These are phyloP conservation scores for Pipistrellus kuhlii DNA, from an alignment of 2,797 vertebrate genomes.

Conservation along the genomic window DNA sequence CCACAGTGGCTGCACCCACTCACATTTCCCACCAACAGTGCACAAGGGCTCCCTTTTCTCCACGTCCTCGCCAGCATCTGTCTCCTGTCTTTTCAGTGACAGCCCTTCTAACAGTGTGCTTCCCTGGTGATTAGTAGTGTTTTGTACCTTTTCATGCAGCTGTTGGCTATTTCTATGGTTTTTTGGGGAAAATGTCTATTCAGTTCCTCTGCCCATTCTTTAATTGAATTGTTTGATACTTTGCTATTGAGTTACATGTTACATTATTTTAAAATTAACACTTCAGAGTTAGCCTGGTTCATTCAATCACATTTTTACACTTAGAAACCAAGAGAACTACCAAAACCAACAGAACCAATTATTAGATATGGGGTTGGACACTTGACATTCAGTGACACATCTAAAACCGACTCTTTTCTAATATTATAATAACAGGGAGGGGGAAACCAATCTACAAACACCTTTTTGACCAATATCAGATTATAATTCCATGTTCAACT, in stretches of 20 bases:
- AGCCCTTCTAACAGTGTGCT: not conserved
- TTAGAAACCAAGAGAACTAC: not conserved
- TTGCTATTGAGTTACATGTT: not conserved
- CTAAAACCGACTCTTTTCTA: constrained; percentile 24
- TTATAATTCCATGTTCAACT: not conserved
- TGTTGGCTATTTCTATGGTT: not conserved
- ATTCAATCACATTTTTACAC: not conserved
- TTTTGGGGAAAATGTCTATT: not conserved
- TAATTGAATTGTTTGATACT: not conserved
- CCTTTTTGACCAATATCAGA: not conserved
- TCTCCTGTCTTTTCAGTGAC: not conserved
- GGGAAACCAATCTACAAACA: not conserved
- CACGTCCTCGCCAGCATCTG: not conserved
- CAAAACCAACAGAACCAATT: not conserved
- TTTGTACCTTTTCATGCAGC: not conserved
- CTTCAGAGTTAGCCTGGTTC: not conserved
- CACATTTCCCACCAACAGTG: not conserved
- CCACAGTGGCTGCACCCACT: not conserved
- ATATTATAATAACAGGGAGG: not conserved
- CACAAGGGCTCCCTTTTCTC: not conserved
- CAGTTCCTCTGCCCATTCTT: not conserved
- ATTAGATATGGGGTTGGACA: not conserved
- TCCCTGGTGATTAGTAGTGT: not conserved
- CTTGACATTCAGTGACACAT: not conserved
- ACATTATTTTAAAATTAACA: not conserved